Conservation (phyloP, 1,140 invertebrate genomes). For the Eulimnadia texana region DNA sequence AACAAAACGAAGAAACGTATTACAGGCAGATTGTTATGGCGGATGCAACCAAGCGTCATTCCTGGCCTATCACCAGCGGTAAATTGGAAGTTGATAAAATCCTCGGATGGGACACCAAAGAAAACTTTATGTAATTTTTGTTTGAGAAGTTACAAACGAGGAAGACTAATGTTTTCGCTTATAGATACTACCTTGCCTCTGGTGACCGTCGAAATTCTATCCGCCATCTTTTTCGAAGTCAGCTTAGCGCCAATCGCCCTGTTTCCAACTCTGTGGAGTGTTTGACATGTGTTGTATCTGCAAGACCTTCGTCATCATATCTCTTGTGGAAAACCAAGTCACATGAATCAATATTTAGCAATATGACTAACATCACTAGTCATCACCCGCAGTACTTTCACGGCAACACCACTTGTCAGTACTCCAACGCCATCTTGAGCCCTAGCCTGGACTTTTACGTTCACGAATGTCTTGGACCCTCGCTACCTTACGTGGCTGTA, state of each 20-base stretch:
- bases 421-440: conserved; percentile 19
- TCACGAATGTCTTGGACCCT: conserved; percentile 54
- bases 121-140: background rate
- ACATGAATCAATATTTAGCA: background rate
- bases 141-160: background rate
- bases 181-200: conserved; percentile 4
- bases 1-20: background rate
- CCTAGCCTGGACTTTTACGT: conserved; percentile 33
- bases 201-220: background rate
- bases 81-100: conserved; percentile 3
- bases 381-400: conserved; percentile 2
- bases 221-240: background rate
- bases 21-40: conserved; percentile 1
- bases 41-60: conserved; percentile 5
- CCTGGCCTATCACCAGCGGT: conserved; percentile 3
- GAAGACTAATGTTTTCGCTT: background rate
- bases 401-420: conserved; percentile 3
- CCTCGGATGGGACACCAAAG: background rate
- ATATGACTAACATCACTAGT: conserved; percentile 4
- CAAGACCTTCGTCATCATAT: background rate
- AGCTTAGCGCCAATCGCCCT: background rate
- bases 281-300: background rate
- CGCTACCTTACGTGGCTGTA: conserved; percentile 34
- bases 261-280: conserved; percentile 3
- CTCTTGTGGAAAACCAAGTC: background rate